Conservation (phyloP, 1,140 invertebrate genomes). For the Acromyrmex heyeri region DNA sequence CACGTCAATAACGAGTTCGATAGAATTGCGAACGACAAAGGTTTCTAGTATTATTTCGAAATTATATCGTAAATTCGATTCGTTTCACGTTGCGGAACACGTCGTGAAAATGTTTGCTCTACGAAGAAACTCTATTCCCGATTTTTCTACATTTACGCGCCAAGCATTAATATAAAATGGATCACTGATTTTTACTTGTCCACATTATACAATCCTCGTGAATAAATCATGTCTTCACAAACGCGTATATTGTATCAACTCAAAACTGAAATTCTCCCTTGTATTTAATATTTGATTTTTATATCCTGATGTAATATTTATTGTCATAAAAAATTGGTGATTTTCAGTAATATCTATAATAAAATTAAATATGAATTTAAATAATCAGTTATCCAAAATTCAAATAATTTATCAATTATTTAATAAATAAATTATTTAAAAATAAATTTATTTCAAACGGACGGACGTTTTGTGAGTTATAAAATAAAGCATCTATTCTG, state of each 20-base stretch:
- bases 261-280: background rate
- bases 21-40: slow-evolving; percentile 43
- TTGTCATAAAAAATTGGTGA: background rate
- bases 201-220: background rate
- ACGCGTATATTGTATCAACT: background rate
- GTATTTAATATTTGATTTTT: slow-evolving; percentile 7
- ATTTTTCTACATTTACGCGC: background rate
- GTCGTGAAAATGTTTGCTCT: slow-evolving; percentile 4
- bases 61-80: slow-evolving; percentile 45
- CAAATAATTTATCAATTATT: background rate
- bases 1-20: slow-evolving; percentile 55
- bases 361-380: background rate
- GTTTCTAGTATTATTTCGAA: slow-evolving; percentile 42
- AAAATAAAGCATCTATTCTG: slow-evolving; percentile 8
- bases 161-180: too few species aligned
- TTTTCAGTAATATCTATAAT: background rate
- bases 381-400: background rate
- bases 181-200: slow-evolving; percentile 27
- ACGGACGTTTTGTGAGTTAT: background rate
- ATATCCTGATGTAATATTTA: background rate
- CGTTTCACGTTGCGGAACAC: background rate
- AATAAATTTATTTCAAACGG: too few species aligned
- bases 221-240: slow-evolving; percentile 12
- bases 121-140: background rate
- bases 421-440: background rate